phyloP scores from a whole-genome alignment of 2,113 vertebrate genomes.

The Genyomyrus donnyi region DNA sequence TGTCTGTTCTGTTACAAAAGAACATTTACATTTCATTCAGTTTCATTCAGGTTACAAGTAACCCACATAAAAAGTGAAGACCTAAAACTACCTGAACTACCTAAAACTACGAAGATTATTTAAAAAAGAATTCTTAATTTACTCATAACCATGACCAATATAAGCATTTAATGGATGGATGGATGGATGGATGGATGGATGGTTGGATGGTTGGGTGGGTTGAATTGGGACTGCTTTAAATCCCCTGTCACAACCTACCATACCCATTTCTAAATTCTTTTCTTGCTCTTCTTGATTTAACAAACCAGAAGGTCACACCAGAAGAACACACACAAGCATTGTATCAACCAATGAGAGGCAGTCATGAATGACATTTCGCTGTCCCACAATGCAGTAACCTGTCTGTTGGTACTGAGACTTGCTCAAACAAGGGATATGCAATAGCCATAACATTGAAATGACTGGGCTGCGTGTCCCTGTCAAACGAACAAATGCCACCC shows the following conservation, averaged over 20 bases:
- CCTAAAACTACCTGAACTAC: background rate
- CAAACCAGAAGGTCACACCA: constrained; percentile 1
- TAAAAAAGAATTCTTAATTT: background rate
- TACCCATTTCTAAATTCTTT: background rate
- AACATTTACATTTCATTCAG: background rate
- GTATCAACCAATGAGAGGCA: background rate
- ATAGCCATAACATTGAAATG: background rate
- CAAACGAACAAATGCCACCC: background rate
- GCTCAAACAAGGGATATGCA: background rate
- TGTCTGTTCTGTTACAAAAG: background rate
- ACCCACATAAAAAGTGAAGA: background rate
- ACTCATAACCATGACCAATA: background rate
- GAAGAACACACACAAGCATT: background rate
- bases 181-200: background rate
- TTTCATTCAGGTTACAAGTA: background rate
- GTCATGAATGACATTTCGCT: background rate
- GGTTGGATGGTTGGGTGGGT: background rate
- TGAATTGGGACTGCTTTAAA: background rate
- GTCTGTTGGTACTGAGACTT: background rate
- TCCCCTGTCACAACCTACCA: background rate
- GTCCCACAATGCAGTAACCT: background rate
- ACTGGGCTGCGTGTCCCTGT: background rate
- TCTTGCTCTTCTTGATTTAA: background rate
- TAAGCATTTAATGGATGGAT: background rate
- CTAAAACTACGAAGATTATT: background rate